These are phyloP conservation scores for Ametastegia equiseti DNA, from an alignment of 2,888 invertebrate genomes.

Conservation along the genomic window DNA sequence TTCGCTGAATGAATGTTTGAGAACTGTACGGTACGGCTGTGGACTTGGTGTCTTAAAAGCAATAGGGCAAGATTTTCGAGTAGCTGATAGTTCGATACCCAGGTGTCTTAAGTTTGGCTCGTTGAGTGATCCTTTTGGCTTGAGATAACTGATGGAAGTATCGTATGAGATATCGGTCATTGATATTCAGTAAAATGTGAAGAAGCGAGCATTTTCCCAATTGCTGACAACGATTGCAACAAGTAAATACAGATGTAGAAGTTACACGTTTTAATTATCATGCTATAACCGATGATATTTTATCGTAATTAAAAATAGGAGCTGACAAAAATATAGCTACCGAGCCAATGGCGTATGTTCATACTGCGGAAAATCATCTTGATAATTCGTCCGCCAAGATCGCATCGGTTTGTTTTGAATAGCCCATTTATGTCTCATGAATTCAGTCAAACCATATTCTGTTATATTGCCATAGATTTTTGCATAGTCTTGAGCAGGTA, in stretches of 20 bases:
- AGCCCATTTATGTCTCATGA: slow-evolving; percentile 13
- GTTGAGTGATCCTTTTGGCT: slow-evolving; percentile 44
- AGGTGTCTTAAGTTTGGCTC: slow-evolving; percentile 55
- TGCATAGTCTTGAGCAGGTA: slow-evolving; percentile 58
- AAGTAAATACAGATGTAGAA: not conserved
- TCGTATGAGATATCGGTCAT: not conserved
- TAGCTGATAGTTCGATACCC: slow-evolving; percentile 45
- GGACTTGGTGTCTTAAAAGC: not conserved
- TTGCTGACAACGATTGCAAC: not conserved
- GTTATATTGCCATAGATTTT: slow-evolving; percentile 59
- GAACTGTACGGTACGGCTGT: not conserved
- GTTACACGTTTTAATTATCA: not conserved
- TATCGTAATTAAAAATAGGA: not conserved
- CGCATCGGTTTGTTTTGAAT: slow-evolving; percentile 24
- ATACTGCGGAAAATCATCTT: slow-evolving; percentile 42
- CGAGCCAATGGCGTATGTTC: not conserved
- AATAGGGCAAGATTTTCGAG: not conserved
- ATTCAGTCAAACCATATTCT: slow-evolving; percentile 58
- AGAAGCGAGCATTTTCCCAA: not conserved
- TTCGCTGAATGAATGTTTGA: not conserved
- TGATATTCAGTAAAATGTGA: not conserved
- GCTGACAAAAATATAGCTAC: not conserved
- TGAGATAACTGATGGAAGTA: not conserved
- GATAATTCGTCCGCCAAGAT: slow-evolving; percentile 45
- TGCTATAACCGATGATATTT: not conserved